phyloP scores from a whole-genome alignment of 2,113 vertebrate genomes.

The Crypturellus undulatus region DNA sequence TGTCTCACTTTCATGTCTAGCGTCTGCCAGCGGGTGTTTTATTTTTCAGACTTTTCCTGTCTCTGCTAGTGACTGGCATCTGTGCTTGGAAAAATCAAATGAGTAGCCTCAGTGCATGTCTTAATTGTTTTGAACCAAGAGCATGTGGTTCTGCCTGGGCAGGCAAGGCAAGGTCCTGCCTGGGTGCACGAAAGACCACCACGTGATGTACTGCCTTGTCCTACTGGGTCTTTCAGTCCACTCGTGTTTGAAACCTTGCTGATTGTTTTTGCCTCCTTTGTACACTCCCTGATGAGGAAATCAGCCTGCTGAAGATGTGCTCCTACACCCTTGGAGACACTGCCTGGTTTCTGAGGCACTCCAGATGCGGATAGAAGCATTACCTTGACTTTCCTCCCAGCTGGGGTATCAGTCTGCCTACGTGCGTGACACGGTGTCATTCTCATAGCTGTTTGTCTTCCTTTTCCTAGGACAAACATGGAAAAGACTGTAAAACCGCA shows the following conservation, averaged over 20 bases:
- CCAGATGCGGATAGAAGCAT: not conserved
- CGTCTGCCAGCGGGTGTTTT: not conserved
- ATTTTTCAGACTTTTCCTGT: not conserved
- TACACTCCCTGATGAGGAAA: not conserved
- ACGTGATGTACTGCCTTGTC: not conserved
- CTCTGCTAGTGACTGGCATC: not conserved
- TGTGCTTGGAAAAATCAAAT: not conserved
- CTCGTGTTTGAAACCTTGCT: not conserved
- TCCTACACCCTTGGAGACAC: not conserved
- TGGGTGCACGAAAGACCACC: not conserved
- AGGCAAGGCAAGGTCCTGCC: not conserved
- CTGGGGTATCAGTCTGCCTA: not conserved
- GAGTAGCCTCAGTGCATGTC: not conserved
- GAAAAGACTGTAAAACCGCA: not conserved
- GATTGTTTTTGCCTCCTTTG: not conserved
- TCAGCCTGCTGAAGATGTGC: not conserved
- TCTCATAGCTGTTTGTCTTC: not conserved
- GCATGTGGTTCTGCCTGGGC: not conserved
- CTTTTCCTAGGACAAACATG: not conserved
- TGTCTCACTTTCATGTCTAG: slow-evolving; percentile 16
- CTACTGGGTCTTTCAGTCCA: not conserved
- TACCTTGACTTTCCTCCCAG: not conserved
- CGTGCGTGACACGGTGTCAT: not conserved
- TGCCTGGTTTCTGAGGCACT: not conserved
- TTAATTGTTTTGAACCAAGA: not conserved